phyloP scores from a whole-genome alignment of 2,797 vertebrate genomes.

The Myotis planiceps region DNA sequence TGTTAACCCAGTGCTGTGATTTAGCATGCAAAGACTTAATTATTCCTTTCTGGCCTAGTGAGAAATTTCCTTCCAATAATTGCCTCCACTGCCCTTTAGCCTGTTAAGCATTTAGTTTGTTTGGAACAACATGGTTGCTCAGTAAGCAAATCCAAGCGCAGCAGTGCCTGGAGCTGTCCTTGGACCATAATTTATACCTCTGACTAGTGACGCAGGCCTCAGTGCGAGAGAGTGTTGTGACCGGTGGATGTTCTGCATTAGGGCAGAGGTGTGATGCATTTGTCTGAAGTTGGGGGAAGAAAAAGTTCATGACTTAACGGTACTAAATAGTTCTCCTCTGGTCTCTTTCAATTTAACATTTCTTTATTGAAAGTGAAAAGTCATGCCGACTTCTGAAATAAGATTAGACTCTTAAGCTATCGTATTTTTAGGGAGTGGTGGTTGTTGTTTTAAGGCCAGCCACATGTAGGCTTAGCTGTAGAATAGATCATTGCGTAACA shows the following conservation, averaged over 20 bases:
- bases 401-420: slow-evolving; percentile 8
- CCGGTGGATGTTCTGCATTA: not conserved
- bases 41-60: slow-evolving; percentile 85
- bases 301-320: not conserved
- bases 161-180: slow-evolving; percentile 83
- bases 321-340: not conserved
- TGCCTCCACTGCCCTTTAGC: slow-evolving; percentile 86
- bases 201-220: slow-evolving; percentile 72
- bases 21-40: slow-evolving; percentile 83
- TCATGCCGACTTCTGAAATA: slow-evolving; percentile 2
- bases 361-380: slow-evolving; percentile 26
- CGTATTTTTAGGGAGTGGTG: not conserved
- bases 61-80: slow-evolving; percentile 89
- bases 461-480: not conserved
- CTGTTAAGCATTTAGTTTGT: slow-evolving; percentile 85
- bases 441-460: slow-evolving; percentile 4
- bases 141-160: slow-evolving; percentile 83
- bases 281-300: not conserved
- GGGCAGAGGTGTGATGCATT: not conserved
- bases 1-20: slow-evolving; percentile 79
- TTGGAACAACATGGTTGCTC: slow-evolving; percentile 83
- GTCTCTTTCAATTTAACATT: not conserved
- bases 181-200: slow-evolving; percentile 81
- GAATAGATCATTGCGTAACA: not conserved
- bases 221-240: slow-evolving; percentile 55